Conservation (phyloP, 2,113 vertebrate species). For the Myotis davidii region DNA sequence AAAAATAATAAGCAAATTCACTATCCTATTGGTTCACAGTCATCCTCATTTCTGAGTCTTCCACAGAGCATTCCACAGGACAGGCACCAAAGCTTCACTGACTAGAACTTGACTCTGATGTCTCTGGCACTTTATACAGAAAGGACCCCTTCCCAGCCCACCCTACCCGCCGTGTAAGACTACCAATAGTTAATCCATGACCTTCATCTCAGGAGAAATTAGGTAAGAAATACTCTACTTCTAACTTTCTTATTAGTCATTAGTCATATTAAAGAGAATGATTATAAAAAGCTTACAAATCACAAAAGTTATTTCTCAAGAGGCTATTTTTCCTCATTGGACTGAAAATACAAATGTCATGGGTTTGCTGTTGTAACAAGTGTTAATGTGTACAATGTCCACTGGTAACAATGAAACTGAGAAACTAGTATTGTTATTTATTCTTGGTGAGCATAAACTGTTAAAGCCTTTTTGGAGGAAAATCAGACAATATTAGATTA, state of each 20-base stretch:
- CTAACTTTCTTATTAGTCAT: background rate
- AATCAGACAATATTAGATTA: background rate
- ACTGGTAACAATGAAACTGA: background rate
- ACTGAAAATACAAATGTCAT: background rate
- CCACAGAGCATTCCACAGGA: background rate
- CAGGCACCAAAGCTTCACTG: background rate
- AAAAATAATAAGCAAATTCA: background rate
- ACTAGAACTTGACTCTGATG: background rate
- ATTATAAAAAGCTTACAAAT: background rate
- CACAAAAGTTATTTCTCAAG: constrained; percentile 19
- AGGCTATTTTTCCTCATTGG: background rate
- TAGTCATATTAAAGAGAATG: background rate
- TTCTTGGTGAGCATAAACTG: background rate
- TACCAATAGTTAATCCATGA: background rate
- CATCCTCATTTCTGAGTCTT: background rate
- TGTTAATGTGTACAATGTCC: background rate
- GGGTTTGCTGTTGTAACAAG: background rate
- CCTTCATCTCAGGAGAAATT: background rate
- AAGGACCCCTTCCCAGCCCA: no score
- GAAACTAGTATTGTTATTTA: background rate
- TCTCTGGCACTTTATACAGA: background rate
- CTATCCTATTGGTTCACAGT: background rate
- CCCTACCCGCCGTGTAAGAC: background rate
- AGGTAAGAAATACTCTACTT: background rate
- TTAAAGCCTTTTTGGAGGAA: background rate